phyloP scores from a whole-genome alignment of 2,113 vertebrate species.

The Strigops habroptila region DNA sequence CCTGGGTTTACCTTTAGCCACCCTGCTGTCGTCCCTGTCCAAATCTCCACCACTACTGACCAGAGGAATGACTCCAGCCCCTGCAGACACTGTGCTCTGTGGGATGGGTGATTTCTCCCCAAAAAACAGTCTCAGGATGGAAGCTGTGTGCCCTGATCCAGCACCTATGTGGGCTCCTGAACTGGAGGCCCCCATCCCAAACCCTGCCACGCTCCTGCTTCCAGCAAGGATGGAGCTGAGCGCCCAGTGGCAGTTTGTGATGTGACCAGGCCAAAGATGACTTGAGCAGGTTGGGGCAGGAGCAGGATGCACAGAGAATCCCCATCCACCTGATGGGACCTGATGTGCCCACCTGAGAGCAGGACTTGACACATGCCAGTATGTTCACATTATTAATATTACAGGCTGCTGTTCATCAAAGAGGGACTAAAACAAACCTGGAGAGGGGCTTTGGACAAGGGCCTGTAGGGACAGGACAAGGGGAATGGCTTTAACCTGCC shows the following conservation, averaged over 20 bases:
- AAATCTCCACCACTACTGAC: background rate
- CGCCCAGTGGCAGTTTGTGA: background rate
- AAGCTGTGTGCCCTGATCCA: background rate
- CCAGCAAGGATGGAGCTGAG: background rate
- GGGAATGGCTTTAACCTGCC: background rate
- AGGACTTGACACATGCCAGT: background rate
- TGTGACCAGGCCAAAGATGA: background rate
- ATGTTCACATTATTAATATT: background rate
- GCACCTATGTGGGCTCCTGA: background rate
- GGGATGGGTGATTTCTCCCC: background rate
- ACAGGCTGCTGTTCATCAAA: background rate
- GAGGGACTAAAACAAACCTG: background rate
- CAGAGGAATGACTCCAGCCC: background rate
- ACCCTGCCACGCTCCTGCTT: background rate
- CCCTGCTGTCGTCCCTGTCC: background rate
- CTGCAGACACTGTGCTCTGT: rapidly evolving
- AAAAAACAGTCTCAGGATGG: background rate
- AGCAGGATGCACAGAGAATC: rapidly evolving
- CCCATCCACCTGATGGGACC: background rate
- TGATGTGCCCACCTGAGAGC: background rate
- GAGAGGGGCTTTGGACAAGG: background rate
- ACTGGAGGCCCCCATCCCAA: background rate
- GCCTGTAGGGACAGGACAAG: background rate
- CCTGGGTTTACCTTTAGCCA: background rate
- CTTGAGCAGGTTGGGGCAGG: background rate